A percentile compares a stretch with the other conserved stretches of the same genome.
These are phyloP conservation scores for Amitus sp. DNA, from an alignment of 2,888 invertebrate species.

Conservation along the genomic window DNA sequence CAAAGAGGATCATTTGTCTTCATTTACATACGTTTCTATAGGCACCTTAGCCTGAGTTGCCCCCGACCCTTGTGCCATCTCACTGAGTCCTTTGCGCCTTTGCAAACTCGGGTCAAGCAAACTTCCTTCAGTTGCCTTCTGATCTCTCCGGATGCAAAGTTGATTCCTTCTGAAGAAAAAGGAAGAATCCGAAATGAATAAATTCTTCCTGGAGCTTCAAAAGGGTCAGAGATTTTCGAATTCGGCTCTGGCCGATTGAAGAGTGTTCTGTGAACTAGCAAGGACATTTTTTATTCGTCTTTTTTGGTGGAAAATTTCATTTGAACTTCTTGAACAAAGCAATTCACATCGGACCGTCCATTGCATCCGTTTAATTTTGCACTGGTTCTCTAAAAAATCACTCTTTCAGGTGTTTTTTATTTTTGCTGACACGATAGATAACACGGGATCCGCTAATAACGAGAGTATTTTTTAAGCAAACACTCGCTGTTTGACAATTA, in stretches of 20 bases:
- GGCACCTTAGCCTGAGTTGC: constrained; percentile 7
- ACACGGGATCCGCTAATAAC: too few species aligned
- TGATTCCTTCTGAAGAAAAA: constrained; percentile 19
- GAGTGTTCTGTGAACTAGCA: too few species aligned
- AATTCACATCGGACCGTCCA: too few species aligned
- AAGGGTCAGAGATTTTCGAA: too few species aligned
- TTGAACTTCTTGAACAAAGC: too few species aligned
- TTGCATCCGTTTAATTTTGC: constrained; percentile 4
- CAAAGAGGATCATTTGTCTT: constrained; percentile 28
- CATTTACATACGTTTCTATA: constrained; percentile 25
- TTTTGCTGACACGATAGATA: too few species aligned
- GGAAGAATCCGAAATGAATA: constrained; percentile 7
- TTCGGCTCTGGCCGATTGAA: too few species aligned
- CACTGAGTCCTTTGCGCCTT: constrained; percentile 24
- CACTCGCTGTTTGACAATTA: too few species aligned
- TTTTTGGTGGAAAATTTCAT: too few species aligned
- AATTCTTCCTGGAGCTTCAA: background rate
- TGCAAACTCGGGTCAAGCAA: constrained; percentile 25
- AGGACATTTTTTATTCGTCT: too few species aligned
- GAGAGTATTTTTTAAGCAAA: too few species aligned
- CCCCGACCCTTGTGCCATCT: background rate
- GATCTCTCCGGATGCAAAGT: constrained; percentile 13
- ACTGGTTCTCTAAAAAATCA: constrained; percentile 9
- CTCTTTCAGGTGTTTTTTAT: constrained; percentile 1
- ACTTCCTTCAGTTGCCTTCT: constrained; percentile 17